Evolutionary conservation across 2,888 invertebrate species (phyloP).

Genomic region (Tetanocera ferruginea): DNA sequence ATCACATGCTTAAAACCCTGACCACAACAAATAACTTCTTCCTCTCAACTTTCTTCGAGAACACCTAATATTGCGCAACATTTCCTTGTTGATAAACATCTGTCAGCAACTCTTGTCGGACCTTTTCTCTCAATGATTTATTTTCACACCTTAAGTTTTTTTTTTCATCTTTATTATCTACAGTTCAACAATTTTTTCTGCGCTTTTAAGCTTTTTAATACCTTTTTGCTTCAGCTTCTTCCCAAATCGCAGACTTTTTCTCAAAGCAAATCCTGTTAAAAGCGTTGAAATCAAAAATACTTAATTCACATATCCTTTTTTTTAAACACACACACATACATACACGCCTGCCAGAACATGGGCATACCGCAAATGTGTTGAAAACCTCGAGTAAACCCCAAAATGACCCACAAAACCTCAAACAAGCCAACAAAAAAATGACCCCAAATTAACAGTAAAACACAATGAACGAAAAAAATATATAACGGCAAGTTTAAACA

Average conservation of each 20-base stretch:
- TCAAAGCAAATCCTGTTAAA: neutral
- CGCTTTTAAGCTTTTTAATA: neutral
- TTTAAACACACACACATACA: constrained; percentile 17
- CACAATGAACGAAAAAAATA: constrained; percentile 37
- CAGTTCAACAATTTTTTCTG: constrained; percentile 12
- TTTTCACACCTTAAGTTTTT: neutral
- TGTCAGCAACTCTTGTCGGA: neutral
- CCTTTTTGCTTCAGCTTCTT: too few relatives aligned
- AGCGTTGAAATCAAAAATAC: constrained; percentile 51
- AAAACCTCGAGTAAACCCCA: constrained; percentile 30
- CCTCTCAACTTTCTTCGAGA: too few relatives aligned
- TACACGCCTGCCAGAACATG: constrained; percentile 11
- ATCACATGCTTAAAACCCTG: neutral
- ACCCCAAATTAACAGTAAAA: constrained; percentile 50
- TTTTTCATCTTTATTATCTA: neutral
- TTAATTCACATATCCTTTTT: constrained; percentile 60
- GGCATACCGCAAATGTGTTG: constrained; percentile 18
- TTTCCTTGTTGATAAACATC: constrained; percentile 3
- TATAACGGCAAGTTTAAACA: constrained; percentile 49
- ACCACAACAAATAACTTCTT: too few relatives aligned
- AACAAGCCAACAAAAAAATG: constrained; percentile 47
- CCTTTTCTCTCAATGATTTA: neutral
- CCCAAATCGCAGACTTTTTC: constrained; percentile 33
- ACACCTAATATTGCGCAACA: too few relatives aligned
- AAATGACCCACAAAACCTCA: constrained; percentile 11